Base-by-base conservation (phyloP, 1,140 invertebrate genomes). In the Achatina immaculata region DNA sequence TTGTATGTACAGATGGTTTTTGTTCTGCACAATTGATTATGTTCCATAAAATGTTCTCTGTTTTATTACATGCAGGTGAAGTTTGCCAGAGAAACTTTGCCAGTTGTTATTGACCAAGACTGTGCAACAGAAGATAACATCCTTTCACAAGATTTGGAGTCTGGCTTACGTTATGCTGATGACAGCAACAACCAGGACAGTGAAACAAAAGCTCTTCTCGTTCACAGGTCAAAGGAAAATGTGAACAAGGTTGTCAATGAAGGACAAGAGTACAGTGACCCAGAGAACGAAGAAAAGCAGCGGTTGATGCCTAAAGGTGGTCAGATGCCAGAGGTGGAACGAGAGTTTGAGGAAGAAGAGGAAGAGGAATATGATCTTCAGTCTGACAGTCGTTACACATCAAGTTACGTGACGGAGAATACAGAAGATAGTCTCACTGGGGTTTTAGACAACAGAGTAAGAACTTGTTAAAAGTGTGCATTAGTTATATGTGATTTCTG, bases 391-490 rank as follows among this genome's bases (percentile, higher is more conserved):
- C 82, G 86, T 24, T 87, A 88, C 78, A 84, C 87, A 0, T 90
- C 89, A 16, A 90, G 89, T 79, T 89, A 89, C 74, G 83, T 88
- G 24, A 90, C 90, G 4, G 89, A 90, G 65, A 87, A 86, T 80
- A 90, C 89, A 1, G 89, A 90, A 45, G 88, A 90, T 76, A 90
- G 90, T 77, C 80, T 89, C 48, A 86, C 88, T 36, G 88, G 85
- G 31, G 88, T 84, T 14, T 72, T 89, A 48, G 86, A 89, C 14
- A 99, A 98, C 91, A 93, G 96, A 89, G 95, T 96, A 90, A 93
- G 92, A 79, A 73, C 42, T 42, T 21, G 36, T 42, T 69, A n/a
- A n/a, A n/a, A n/a, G n/a, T n/a, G n/a, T n/a, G n/a, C n/a, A n/a
- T n/a, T n/a, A n/a, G n/a, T n/a, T n/a, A n/a, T n/a, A n/a, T n/a